Evolutionary conservation across 2,113 vertebrate species (phyloP), one percentile per base, ranked within the genome.

Genomic region (Osmerus mordax): DNA sequence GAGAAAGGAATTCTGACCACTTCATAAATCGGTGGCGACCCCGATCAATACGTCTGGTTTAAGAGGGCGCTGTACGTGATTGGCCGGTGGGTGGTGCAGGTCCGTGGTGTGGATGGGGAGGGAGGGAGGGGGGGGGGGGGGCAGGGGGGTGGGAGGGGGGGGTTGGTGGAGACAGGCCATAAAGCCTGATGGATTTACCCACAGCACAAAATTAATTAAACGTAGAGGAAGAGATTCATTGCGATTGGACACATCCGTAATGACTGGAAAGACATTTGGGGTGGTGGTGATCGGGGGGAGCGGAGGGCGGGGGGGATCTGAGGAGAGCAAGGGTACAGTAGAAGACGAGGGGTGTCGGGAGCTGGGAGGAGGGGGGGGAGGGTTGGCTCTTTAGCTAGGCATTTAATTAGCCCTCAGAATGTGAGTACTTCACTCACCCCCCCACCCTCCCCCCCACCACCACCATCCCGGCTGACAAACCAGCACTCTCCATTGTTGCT

Each of bases 121-220:
- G 72, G 76, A 75, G 77, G 69, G 82, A 36, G 67, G 63, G 73
- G 65, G 0, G 36, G 8, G 36, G 64, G 18, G 13, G 18, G 36
- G n/a, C 15, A 77, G 61, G 72, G 74, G 75, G 77, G 69, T 21
- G 21, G 21, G 21, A 21, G 21, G 21, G 21, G 21, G 36, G 32
- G 59, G 59, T 8, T 4, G 19, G 21, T 15, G 3, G 80, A 71
- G 78, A 69, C 71, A 70, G 68, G 81, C 70, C 80, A 85, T 87
- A 77, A 86, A 86, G 72, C 41, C 69, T 80, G 83, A 89, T 80
- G 63, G 77, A 86, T 82, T 52, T 78, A 75, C 63, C 72, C 32
- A 55, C 69, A 36, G 73, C 82, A 75, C 65, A 59, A 73, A 82
- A 84, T 36, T 87, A 84, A 88, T 88, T 88, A 80, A 78, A 82